phyloP scores from a whole-genome alignment of 2,113 vertebrate species.

The Atrichornis clamosus region DNA sequence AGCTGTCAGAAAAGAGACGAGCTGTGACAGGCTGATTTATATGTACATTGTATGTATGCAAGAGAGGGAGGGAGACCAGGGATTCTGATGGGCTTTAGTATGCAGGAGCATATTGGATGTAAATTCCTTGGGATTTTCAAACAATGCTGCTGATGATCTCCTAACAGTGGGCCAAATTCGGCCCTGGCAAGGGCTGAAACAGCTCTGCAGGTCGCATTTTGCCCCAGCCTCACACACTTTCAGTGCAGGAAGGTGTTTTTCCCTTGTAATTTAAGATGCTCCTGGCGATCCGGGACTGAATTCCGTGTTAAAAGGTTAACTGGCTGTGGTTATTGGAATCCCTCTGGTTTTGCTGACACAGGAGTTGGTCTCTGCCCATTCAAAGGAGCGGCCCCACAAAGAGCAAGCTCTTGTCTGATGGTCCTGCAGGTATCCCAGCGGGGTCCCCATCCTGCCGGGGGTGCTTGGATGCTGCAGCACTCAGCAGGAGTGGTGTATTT shows the following conservation, averaged over 20 bases:
- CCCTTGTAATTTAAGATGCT: neutral
- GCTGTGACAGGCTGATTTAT: conserved; percentile 79
- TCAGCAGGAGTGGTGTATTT: neutral
- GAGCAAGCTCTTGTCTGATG: neutral
- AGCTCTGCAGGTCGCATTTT: neutral
- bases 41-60: conserved; percentile 61
- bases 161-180: neutral
- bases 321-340: neutral
- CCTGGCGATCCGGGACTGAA: neutral
- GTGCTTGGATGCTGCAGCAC: neutral
- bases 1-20: conserved; percentile 73
- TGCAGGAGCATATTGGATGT: neutral
- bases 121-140: conserved; percentile 10
- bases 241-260: neutral
- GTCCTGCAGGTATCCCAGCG: neutral
- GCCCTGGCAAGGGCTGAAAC: neutral
- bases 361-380: neutral
- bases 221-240: rapidly evolving
- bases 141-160: neutral
- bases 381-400: neutral
- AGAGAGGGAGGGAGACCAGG: conserved; percentile 22
- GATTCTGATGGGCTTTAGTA: conserved; percentile 36
- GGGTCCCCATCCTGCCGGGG: neutral
- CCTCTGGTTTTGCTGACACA: conserved; percentile 25
- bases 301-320: neutral